Evolutionary conservation across 2,888 invertebrate genomes (phyloP), one percentile per base, ranked within the genome.

Genomic region (Scelioninae gen. 1): DNA sequence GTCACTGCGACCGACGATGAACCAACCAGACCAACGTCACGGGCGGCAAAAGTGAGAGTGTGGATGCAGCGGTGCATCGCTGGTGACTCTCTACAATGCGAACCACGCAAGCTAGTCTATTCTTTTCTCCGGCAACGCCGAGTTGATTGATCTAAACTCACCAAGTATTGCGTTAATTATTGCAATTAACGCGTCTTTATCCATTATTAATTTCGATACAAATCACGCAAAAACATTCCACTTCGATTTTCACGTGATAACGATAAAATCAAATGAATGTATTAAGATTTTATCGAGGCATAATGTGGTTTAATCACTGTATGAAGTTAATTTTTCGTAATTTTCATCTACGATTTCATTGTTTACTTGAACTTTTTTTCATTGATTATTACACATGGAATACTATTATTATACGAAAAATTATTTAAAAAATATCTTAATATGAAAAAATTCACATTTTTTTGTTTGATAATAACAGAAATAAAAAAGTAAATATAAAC

Each of bases 1-100:
- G 86, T 87, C 85, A 83, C 85, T 81, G 79, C 85, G 84, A 78
- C 76, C 86, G 87, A 84, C 87, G 85, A 83, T 86, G 85, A 82
- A 83, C 86, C 86, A 87, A 85, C 87, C 87, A 62, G 66, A 86
- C 87, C 88, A 90, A 90, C 89, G 89, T 89, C 90, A 90, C 86
- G 86, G 89, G 89, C 90, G 88, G 88, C 91, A 91, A 91, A 91
- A 91, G 91, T 91, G 91, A 91, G 91, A 91, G 91, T 91, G 83
- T 83, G 86, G 86, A 88, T 87, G 88, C 90, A 88, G 86, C 87
- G 87, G 87, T 90, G 90, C 90, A 89, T 90, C 55, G 76, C 72
- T 53, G 69, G 74, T 34, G 47, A 81, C 69, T 80, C 75, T 75
- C 63, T 32, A 78, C 74, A 58, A 56, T 80, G 47, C 76, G 68